Evolutionary conservation across 2,888 invertebrate species (phyloP), one percentile per base, ranked within the genome.

Genomic region (Nysson spinosus): DNA sequence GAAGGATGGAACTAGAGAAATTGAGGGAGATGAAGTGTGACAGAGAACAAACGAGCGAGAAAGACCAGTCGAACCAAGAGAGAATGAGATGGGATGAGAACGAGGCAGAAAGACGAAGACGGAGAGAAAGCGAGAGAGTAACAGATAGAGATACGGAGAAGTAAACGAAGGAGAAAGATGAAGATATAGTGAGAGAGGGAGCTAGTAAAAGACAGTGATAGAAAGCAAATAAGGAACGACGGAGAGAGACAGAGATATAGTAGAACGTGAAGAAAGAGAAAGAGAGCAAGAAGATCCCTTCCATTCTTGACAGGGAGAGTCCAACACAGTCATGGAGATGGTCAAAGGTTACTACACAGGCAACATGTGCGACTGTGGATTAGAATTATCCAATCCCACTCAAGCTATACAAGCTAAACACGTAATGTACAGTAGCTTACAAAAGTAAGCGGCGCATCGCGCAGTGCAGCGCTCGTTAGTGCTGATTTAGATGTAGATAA

Each of bases 341-440:
- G 79, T 80, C 79, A 82, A 80, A 81, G 81, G 81, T 80, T 75
- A 74, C 66, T 63, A 61, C 46, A 74, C 63, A 69, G 56, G 52
- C 56, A 62, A 32, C 52, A 51, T 67, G 76, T 66, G 73, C 65
- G 71, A 75, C 76, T 72, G 74, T 77, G 74, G 78, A 77, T 81
- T 81, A 79, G 77, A 82, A 82, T 82, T 79, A 81, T 77, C 73
- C 79, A 76, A 78, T 77, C 73, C 76, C 75, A 69, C 67, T 66
- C 49, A 54, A 34, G 43, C 68, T 69, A 62, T 43, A 56, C 60
- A 55, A 60, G 52, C 65, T 56, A 67, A 75, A 74, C 68, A 69
- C 66, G 62, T 70, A 73, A 75, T 64, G 70, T 75, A 78, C 72
- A 66, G 70, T 67, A 62, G 55, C 50, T 49, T 11, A 47, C 66